Percentiles rank a stretch among this genome's conserved stretches.
These are phyloP conservation scores for Boleophthalmus pectinirostris DNA, from an alignment of 2,113 vertebrate species.

Conservation along the genomic window DNA sequence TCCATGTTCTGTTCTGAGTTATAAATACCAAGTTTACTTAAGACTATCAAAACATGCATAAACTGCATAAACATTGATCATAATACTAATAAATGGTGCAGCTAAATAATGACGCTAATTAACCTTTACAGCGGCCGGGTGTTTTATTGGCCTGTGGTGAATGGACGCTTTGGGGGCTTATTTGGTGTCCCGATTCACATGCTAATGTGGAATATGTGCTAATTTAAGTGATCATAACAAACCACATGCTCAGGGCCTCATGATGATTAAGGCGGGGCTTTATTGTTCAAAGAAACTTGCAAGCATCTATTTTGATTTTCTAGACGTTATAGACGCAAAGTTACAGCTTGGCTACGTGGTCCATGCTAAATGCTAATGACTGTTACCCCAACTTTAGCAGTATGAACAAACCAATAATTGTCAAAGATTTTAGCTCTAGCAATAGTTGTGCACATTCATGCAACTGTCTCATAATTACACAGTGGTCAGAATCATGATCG, in stretches of 20 bases:
- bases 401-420: not conserved
- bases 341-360: conserved; percentile 31
- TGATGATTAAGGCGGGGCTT: not conserved
- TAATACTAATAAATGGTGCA: not conserved
- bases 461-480: not conserved
- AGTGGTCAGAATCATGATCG: not conserved
- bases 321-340: not conserved
- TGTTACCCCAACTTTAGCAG: conserved; percentile 13
- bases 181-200: not conserved
- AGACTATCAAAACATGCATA: not conserved
- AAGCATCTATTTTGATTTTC: no score
- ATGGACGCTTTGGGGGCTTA: not conserved
- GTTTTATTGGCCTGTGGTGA: not conserved
- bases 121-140: no score
- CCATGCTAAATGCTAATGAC: conserved; percentile 8
- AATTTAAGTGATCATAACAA: not conserved
- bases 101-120: not conserved
- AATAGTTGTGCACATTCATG: not conserved
- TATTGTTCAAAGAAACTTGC: not conserved
- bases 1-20: conserved; percentile 72
- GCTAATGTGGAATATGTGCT: conserved; percentile 9
- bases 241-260: not conserved
- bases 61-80: not conserved
- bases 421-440: not conserved
- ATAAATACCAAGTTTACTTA: not conserved